A percentile compares a stretch with the other conserved stretches of the same genome.
Conservation (phyloP, 2,797 vertebrate species). For the Chelmon rostratus region DNA sequence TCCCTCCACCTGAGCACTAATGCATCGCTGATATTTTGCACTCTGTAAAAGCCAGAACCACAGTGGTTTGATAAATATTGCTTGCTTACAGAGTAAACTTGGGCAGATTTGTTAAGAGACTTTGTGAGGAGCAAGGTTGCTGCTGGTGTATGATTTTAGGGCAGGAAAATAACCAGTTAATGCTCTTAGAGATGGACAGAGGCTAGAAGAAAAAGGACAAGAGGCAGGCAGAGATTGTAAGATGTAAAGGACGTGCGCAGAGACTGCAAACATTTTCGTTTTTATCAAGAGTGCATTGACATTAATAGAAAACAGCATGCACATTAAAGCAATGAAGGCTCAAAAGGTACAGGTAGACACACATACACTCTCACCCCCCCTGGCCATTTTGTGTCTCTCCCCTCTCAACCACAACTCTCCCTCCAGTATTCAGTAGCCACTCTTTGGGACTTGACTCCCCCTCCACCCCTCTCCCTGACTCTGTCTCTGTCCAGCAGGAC, state of each 20-base stretch:
- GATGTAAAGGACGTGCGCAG: neutral
- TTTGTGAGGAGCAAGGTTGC: conserved; percentile 19
- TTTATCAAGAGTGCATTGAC: neutral
- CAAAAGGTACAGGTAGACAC: conserved; percentile 17
- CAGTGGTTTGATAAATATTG: conserved; percentile 45
- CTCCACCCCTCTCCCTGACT: conserved; percentile 24
- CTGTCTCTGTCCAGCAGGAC: conserved; percentile 49
- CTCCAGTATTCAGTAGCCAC: conserved; percentile 49
- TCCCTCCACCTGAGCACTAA: conserved; percentile 49
- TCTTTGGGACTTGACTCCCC: conserved; percentile 49
- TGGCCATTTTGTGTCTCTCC: neutral
- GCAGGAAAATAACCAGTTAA: neutral
- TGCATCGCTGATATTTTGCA: conserved; percentile 55
- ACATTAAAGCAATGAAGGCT: neutral
- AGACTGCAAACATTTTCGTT: neutral
- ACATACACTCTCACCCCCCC: neutral
- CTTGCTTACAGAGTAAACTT: conserved; percentile 31
- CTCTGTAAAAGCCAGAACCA: conserved; percentile 55
- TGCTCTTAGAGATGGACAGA: conserved; percentile 8
- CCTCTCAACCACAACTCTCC: conserved; percentile 31
- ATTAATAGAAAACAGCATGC: neutral
- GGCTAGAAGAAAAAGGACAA: conserved; percentile 3
- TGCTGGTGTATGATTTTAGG: conserved; percentile 6
- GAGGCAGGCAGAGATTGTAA: neutral
- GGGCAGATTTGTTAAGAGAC: conserved; percentile 34